Evolutionary conservation across 2,113 vertebrate genomes (phyloP).

Genomic region (Barnardius zonarius): DNA sequence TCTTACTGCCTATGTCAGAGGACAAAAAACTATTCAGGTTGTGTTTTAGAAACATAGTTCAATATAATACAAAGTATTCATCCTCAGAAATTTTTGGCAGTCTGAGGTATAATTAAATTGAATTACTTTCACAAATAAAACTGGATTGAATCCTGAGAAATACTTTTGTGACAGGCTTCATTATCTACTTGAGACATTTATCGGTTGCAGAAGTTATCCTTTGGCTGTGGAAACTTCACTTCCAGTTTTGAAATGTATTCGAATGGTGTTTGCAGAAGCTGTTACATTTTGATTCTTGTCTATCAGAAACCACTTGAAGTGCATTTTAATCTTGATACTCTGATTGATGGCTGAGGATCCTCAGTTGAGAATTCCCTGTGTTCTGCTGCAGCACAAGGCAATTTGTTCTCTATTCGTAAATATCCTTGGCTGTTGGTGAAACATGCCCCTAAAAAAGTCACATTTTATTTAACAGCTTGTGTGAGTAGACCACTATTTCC

Average conservation of each 20-base stretch:
- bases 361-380: background rate
- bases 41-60: background rate
- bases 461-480: background rate
- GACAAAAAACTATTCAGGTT: background rate
- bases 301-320: background rate
- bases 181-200: background rate
- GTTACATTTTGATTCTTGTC: background rate
- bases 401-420: background rate
- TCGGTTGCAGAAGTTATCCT: background rate
- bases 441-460: background rate
- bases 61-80: background rate
- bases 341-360: background rate
- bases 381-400: background rate
- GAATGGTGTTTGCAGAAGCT: background rate
- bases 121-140: background rate
- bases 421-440: background rate
- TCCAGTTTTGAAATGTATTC: background rate
- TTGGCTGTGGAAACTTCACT: background rate
- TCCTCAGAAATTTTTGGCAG: background rate
- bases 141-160: background rate
- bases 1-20: background rate
- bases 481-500: background rate
- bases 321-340: background rate
- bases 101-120: background rate
- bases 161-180: background rate